Evolutionary conservation across 2,113 vertebrate species (phyloP), one percentile per base, ranked within the genome.

Genomic region (Oryctolagus cuniculus): DNA sequence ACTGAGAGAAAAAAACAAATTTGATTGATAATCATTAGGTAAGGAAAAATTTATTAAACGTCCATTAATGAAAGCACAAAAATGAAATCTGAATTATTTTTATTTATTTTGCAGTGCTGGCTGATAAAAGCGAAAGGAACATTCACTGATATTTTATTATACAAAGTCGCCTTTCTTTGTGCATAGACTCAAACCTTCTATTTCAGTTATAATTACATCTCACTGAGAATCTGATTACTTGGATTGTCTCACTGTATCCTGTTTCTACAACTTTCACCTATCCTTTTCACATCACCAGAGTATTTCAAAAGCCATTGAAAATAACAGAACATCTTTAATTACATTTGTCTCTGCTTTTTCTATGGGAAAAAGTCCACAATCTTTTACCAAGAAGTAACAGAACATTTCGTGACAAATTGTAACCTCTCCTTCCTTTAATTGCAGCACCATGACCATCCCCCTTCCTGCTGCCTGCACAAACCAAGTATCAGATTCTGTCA

Each of bases 401-500:
- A 17, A 19, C n/a, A 64, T 8, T 27, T 92, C 24, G 44, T 27
- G 38, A 15, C 24, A 7, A 74, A 69, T 0, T 51, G 1, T 13
- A 22, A 1, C 8, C 7, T 69, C 3, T 27, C 15, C 24, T 73
- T 44, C 10, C 15, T 66, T 21, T 73, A 0, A 21, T 19, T 91
- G n/a, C 7, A 87, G 16, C 17, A 19, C 2, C 3, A 58, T 21
- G 34, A 77, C 12, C 27, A 64, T 7, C 4, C 64, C 25, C 10
- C 0, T 3, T 15, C 10, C 64, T 51, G 6, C 5, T 53, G 5
- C 27, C 12, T 29, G 16, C 27, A 64, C 24, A 58, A 1, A 5
- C 17, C 25, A 24, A 7, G 19, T 51, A 17, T n/a, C 4, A n/a
- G 1, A 10, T 0, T 29, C 31, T 27, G 0, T 22, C 6, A 10